phyloP scores from a whole-genome alignment of 2,888 invertebrate genomes.

The Tiliacea aurago region DNA sequence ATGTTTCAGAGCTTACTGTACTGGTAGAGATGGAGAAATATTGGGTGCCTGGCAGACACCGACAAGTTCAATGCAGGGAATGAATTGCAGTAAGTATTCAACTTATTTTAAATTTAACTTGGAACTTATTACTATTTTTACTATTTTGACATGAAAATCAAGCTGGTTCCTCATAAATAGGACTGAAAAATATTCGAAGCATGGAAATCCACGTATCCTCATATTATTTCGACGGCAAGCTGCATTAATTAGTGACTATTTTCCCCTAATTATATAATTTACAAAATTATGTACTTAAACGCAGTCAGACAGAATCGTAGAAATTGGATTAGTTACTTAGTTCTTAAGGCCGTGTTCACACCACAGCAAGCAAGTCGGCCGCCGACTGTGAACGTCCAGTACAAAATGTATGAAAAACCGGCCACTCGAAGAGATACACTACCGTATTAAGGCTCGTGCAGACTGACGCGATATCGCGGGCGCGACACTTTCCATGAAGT shows the following conservation, averaged over 20 bases:
- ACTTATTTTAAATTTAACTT: not conserved
- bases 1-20: conserved; percentile 90
- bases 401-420: not conserved
- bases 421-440: too few species aligned
- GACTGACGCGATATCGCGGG: too few species aligned
- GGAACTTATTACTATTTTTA: too few species aligned
- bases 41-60: conserved; percentile 89
- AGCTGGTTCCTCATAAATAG: not conserved
- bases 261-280: not conserved
- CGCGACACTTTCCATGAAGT: too few species aligned
- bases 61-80: conserved; percentile 76
- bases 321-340: conserved; percentile 16
- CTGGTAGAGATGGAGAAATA: conserved; percentile 90
- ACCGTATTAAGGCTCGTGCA: too few species aligned
- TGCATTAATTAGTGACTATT: not conserved
- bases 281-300: not conserved
- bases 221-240: not conserved
- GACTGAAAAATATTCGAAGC: not conserved
- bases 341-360: not conserved
- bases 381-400: not conserved
- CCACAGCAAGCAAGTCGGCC: too few species aligned
- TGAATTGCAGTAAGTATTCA: conserved; percentile 91
- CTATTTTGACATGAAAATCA: not conserved
- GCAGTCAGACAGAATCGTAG: not conserved
- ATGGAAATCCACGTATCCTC: not conserved